A percentile compares a stretch with the other conserved stretches of the same genome.
Evolutionary conservation across 2,888 invertebrate species (phyloP).

Genomic region (Clostera curtula): DNA sequence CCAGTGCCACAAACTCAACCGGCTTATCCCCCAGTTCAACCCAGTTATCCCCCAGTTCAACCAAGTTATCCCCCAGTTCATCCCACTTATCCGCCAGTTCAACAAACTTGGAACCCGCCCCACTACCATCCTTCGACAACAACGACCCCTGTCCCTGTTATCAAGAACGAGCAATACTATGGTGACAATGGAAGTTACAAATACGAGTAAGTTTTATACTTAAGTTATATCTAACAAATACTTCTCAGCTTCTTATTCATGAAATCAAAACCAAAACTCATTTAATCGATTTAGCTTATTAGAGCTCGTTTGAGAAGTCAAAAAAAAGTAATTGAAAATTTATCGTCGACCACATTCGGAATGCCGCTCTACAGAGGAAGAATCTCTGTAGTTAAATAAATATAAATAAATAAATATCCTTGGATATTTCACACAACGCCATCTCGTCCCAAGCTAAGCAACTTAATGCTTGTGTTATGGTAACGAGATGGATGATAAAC

Average conservation of each 20-base stretch:
- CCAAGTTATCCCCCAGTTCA: no score
- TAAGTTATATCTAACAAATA: not conserved
- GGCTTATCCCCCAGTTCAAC: conserved; percentile 5
- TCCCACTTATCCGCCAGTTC: conserved; percentile 7
- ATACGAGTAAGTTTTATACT: conserved; percentile 60
- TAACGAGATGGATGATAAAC: no score
- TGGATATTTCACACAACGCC: no score
- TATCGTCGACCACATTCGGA: no score
- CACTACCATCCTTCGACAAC: conserved; percentile 23
- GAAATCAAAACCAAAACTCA: no score
- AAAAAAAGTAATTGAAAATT: not conserved
- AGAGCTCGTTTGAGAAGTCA: not conserved
- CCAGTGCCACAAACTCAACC: conserved; percentile 12
- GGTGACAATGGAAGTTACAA: conserved; percentile 68
- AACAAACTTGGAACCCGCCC: conserved; percentile 23
- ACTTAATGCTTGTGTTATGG: no score
- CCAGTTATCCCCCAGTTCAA: no score
- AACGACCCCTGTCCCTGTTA: conserved; percentile 49
- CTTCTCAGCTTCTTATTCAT: not conserved
- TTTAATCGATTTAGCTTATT: not conserved
- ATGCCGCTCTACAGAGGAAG: no score
- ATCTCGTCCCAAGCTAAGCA: no score
- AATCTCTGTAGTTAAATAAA: no score
- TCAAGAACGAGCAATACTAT: conserved; percentile 59
- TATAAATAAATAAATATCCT: no score